Conservation (phyloP, 1,140 invertebrate genomes). For the Yoshiicerus persimilis region DNA sequence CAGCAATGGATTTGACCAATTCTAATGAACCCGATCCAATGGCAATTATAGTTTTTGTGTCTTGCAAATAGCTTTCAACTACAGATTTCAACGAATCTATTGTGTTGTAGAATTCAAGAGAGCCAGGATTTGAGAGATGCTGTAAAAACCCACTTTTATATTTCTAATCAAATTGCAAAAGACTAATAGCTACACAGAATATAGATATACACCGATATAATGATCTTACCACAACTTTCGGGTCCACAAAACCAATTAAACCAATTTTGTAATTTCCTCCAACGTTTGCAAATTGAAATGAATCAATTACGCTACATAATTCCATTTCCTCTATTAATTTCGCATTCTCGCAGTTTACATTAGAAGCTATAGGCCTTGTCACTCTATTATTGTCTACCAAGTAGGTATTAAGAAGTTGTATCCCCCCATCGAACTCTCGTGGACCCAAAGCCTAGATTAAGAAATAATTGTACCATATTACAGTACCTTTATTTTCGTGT, state of each 20-base stretch:
- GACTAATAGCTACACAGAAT: neutral
- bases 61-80: neutral
- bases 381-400: neutral
- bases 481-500: too few relatives aligned
- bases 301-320: neutral
- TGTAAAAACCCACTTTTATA: neutral
- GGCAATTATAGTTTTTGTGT: neutral
- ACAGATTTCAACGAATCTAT: neutral
- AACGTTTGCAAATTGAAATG: neutral
- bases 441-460: neutral
- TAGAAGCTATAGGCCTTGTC: neutral
- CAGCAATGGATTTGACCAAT: neutral
- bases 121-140: neutral
- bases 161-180: neutral
- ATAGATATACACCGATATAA: too few relatives aligned
- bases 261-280: neutral
- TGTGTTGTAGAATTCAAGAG: neutral
- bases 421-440: neutral
- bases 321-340: neutral
- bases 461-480: too few relatives aligned
- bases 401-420: neutral
- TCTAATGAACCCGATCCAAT: conserved; percentile 22
- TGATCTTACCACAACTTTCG: neutral
- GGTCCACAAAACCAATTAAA: neutral
- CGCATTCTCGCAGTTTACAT: neutral